These are phyloP conservation scores for Chaunax sp. DNA, from an alignment of 2,797 vertebrate species.

Conservation along the genomic window DNA sequence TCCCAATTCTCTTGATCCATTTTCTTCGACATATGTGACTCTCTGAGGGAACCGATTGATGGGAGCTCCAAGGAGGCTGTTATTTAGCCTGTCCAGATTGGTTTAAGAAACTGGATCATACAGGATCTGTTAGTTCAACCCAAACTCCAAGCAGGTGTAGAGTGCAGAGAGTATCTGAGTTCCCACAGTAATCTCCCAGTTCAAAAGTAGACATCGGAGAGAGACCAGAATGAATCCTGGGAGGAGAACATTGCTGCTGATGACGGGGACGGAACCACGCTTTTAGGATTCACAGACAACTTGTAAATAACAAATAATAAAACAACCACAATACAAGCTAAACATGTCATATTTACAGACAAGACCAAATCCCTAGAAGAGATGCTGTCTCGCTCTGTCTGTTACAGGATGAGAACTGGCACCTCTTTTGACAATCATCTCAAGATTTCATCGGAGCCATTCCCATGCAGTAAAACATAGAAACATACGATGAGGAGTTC, in stretches of 20 bases:
- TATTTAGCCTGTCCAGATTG: slow-evolving; percentile 23
- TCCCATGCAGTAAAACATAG: slow-evolving; percentile 38
- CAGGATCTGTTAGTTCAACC: slow-evolving; percentile 47
- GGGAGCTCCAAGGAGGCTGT: slow-evolving; percentile 33
- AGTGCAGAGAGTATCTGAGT: slow-evolving; percentile 22
- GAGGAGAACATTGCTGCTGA: slow-evolving; percentile 45
- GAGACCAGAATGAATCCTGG: slow-evolving; percentile 44
- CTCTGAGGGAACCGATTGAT: slow-evolving; percentile 16
- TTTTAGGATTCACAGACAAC: slow-evolving; percentile 76
- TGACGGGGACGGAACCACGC: slow-evolving; percentile 51
- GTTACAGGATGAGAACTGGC: slow-evolving; percentile 39
- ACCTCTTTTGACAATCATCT: slow-evolving; percentile 34
- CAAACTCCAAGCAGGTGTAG: slow-evolving; percentile 28
- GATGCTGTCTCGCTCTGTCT: slow-evolving; percentile 36
- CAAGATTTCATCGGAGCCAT: slow-evolving; percentile 42
- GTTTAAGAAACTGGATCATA: slow-evolving; percentile 39
- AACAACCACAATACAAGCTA: slow-evolving; percentile 74
- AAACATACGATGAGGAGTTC: slow-evolving; percentile 27
- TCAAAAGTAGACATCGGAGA: slow-evolving; percentile 33
- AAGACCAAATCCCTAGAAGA: slow-evolving; percentile 63
- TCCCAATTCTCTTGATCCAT: slow-evolving; percentile 31
- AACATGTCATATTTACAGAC: slow-evolving; percentile 78
- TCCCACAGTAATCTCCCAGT: slow-evolving; percentile 31
- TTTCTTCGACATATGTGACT: slow-evolving; percentile 15
- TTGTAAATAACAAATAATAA: slow-evolving; percentile 77